Base-by-base conservation (phyloP, 2,113 vertebrate species). In the Clupea harengus region DNA sequence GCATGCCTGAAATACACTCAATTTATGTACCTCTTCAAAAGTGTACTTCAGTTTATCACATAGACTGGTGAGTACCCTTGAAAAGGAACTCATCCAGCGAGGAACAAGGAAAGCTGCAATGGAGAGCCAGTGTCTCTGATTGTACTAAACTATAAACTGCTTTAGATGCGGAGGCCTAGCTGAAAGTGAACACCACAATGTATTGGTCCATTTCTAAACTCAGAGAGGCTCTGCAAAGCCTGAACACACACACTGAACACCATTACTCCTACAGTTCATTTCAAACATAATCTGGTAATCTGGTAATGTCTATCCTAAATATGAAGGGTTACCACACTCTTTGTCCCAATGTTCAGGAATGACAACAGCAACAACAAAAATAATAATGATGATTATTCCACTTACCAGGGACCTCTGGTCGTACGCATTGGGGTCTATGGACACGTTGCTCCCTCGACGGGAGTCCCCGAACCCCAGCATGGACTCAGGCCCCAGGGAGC, bases 391-490 rank as follows among this genome's bases (percentile, higher is more conserved):
- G 6, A n/a, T 64, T 9, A 49, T n/a, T 54, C 8, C 25, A 86
- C 97, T 94, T 94, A 99, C 98, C 95, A 96, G 91, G 87, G 98
- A 98, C 85, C 93, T 97, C 93, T 96, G 98, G 87, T 99, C 98
- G 0, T 93, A 98, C 64, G 90, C 90, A 4, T 91, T 81, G 0
- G 97, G 97, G 45, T 98, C 97, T 20, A 96, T 88, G 0, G 97
- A 98, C 81, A 96, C 88, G 1, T 93, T 92, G 92, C 97, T 98
- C 64, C 96, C 96, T 0, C 95, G 95, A 25, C 96, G 94, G 0
- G 96, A 97, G 85, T 96, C 97, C 18, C 86, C 84, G 0, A 90
- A 92, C 15, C 92, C 25, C 0, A 96, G 96, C 87, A 95, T 88
- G 0, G 95, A 92, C 4, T 99, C 98, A 20, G 97, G 93, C 83